These are phyloP conservation scores for Myopa testacea DNA, from an alignment of 2,888 invertebrate species.

Conservation along the genomic window DNA sequence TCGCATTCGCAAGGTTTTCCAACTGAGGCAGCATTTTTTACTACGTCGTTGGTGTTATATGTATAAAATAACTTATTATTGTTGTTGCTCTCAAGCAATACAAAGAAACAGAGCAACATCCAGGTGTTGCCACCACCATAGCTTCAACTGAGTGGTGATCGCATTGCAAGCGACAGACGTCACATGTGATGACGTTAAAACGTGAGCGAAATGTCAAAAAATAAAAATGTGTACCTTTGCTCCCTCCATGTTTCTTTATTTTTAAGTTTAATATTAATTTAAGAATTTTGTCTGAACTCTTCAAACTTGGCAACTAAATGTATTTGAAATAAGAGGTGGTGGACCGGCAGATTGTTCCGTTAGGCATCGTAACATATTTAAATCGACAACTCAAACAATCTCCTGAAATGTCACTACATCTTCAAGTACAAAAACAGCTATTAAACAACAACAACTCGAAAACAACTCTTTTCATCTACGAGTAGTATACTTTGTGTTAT, in stretches of 20 bases:
- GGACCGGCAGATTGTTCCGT: background rate
- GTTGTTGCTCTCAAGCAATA: background rate
- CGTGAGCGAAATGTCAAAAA: constrained; percentile 57
- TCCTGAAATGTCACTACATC: constrained; percentile 22
- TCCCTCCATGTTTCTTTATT: background rate
- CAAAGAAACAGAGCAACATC: background rate
- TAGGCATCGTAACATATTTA: constrained; percentile 12
- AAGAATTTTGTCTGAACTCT: background rate
- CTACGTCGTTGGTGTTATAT: constrained; percentile 1
- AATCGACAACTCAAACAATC: constrained; percentile 17
- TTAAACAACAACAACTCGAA: constrained; percentile 42
- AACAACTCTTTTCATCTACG: constrained; percentile 58
- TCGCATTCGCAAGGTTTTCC: background rate
- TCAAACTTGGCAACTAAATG: background rate
- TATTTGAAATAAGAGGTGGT: background rate
- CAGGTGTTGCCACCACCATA: constrained; percentile 31
- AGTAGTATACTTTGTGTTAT: constrained; percentile 50
- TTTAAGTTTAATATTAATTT: constrained; percentile 23
- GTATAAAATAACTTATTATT: background rate
- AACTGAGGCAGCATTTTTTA: background rate
- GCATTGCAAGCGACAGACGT: constrained; percentile 1
- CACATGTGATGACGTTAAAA: constrained; percentile 64
- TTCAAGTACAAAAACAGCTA: constrained; percentile 34
- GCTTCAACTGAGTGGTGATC: background rate
- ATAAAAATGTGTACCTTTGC: background rate